Percentiles rank a stretch among this genome's conserved stretches.
phyloP scores from a whole-genome alignment of 30 jellyfish, hydroid and myxozoan species.

The Chrysaora quinquecirrha region DNA sequence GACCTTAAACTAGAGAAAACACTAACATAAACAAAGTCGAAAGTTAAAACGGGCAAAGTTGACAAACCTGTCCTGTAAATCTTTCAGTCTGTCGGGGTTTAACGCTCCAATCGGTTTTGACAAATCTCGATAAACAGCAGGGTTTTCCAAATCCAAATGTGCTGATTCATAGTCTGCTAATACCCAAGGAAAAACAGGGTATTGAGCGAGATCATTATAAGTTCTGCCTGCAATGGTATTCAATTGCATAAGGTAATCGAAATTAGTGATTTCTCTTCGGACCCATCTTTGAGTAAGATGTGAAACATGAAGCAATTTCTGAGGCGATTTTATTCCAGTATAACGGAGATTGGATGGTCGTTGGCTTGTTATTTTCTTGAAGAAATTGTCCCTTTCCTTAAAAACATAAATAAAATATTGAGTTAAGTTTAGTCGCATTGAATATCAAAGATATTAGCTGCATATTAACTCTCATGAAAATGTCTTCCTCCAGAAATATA shows the following conservation, averaged over 20 bases:
- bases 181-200: constrained; percentile 99
- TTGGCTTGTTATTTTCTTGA: constrained; percentile 57
- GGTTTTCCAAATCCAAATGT: constrained; percentile 68
- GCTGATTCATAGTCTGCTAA: constrained; percentile 80
- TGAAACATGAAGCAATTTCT: constrained; percentile 79
- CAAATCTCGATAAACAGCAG: constrained; percentile 77
- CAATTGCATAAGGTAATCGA: constrained; percentile 90
- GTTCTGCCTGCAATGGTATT: constrained; percentile 98
- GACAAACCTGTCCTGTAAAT: constrained; percentile 67
- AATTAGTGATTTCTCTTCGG: constrained; percentile 85
- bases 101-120: constrained; percentile 93
- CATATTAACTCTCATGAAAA: too few species aligned
- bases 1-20: too few species aligned
- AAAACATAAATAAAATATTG: too few species aligned
- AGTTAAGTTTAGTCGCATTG: too few species aligned
- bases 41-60: too few species aligned
- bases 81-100: constrained; percentile 64
- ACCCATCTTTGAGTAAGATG: constrained; percentile 90
- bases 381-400: constrained; percentile 78
- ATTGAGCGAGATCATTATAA: constrained; percentile 95
- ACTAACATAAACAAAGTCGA: too few species aligned
- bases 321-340: constrained; percentile 94
- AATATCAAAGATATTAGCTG: too few species aligned
- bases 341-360: constrained; percentile 81
- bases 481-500: too few species aligned